phyloP scores from a whole-genome alignment of 1,140 invertebrate species.

The Ips nitidus region DNA sequence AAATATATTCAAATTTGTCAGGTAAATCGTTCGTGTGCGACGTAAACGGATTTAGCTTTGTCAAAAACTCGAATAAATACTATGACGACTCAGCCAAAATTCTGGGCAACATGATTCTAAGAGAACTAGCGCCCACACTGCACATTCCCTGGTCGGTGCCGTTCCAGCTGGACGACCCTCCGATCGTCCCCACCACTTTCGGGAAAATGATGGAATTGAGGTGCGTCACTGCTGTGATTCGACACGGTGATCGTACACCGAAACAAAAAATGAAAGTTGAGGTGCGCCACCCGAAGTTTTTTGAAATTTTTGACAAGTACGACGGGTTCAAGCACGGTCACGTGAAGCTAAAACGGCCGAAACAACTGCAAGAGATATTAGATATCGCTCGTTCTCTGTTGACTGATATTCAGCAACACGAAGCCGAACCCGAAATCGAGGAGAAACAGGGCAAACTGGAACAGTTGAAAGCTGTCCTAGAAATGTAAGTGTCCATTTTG shows the following conservation, averaged over 20 bases:
- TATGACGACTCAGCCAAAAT: constrained; percentile 99
- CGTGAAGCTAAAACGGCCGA: constrained; percentile 96
- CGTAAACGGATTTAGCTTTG: constrained; percentile 99
- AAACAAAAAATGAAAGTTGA: constrained; percentile 99
- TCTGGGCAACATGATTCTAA: constrained; percentile 82
- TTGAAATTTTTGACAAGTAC: constrained; percentile 98
- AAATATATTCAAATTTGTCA: background rate
- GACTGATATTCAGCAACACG: constrained; percentile 81
- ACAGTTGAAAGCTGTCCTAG: constrained; percentile 96
- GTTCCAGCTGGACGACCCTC: constrained; percentile 96
- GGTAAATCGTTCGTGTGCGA: constrained; percentile 97
- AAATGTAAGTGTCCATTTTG: constrained; percentile 79
- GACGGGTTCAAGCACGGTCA: constrained; percentile 94
- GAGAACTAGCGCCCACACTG: constrained; percentile 89
- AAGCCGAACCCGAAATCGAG: constrained; percentile 89
- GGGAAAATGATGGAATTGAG: constrained; percentile 99
- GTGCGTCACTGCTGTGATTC: constrained; percentile 96
- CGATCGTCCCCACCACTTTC: constrained; percentile 97
- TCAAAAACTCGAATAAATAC: constrained; percentile 99
- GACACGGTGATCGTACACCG: constrained; percentile 97
- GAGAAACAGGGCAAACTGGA: constrained; percentile 96
- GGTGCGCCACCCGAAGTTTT: constrained; percentile 98
- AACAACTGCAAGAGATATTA: constrained; percentile 96
- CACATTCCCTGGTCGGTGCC: constrained; percentile 97
- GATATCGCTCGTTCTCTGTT: constrained; percentile 90